Base-by-base conservation (phyloP, 2,888 invertebrate genomes). In the Serripes groenlandicus region DNA sequence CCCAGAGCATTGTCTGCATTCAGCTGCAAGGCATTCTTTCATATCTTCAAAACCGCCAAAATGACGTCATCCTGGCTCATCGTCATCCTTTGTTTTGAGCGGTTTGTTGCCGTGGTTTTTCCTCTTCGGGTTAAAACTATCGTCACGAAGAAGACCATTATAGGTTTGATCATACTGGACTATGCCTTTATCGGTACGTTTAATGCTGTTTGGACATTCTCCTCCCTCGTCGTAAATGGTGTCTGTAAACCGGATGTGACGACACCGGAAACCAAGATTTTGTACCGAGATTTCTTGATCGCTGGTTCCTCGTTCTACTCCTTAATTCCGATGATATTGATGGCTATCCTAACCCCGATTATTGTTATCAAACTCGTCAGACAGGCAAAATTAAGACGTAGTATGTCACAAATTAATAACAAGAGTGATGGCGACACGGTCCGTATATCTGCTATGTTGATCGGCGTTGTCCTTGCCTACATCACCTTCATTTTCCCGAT, bases 11-110 rank as follows among this genome's bases (percentile, higher is more conserved):
- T 90, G 28, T 79, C 81, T 21, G 74, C 77, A 28, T 21, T 76
- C 1, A 85, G 88, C 9, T 91, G 91, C 69, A 86, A 89, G 54
- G 30, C 88, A 1, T 91, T 90, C 81, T 91, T 89, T 73, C 85
- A 88, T 60, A 74, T 86, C 15, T 88, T 81, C 68, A 80, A 85
- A 56, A 83, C 88, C 1, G 76, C 86, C 5, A 91, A 91, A 77
- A 90, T 90, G 85, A 86, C 87, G 68, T 90, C 90, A 58, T 90
- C 91, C 9, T 90, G 91, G 91, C 72, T 91, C 21, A 85, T 91
- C 3, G 89, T 90, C 1, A 75, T 88, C 32, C 78, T 91, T 26
- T 84, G 88, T 66, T 73, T 90, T 18, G 90, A 91, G 66, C 75
- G 91, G 1, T 91, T 91, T 49, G 70, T 90, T 9, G 90, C 89